A percentile compares a stretch with the other conserved stretches of the same genome.
Evolutionary conservation across 2,888 invertebrate genomes (phyloP).

Genomic region (Tachystola acroxantha): DNA sequence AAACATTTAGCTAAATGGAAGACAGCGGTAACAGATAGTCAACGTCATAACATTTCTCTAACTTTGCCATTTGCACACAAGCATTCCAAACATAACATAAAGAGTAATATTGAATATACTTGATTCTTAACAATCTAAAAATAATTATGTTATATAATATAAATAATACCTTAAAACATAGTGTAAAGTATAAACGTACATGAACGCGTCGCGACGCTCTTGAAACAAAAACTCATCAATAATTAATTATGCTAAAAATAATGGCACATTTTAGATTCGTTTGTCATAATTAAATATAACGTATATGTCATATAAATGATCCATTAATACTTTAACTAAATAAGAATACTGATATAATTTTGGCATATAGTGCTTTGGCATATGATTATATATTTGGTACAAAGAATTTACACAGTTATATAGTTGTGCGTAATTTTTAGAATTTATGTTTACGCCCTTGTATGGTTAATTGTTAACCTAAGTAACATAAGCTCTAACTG

Average conservation of each 20-base stretch:
- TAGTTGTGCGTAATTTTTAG: constrained; percentile 40
- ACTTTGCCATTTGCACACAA: constrained; percentile 17
- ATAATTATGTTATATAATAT: constrained; percentile 10
- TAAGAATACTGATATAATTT: constrained; percentile 2
- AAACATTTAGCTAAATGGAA: constrained; percentile 50
- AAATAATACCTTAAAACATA: constrained; percentile 37
- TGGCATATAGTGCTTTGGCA: constrained; percentile 15
- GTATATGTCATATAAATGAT: constrained; percentile 23
- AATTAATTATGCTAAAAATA: constrained; percentile 22
- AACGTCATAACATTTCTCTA: constrained; percentile 29
- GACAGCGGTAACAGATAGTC: constrained; percentile 49
- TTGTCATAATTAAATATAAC: neutral
- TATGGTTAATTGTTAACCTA: constrained; percentile 3
- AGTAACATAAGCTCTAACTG: neutral
- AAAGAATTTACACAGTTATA: constrained; percentile 12
- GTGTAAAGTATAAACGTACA: constrained; percentile 60
- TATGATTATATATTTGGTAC: constrained; percentile 15
- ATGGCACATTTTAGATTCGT: constrained; percentile 15
- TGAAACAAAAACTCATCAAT: constrained; percentile 54
- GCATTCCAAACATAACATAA: constrained; percentile 18
- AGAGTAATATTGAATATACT: too few species aligned
- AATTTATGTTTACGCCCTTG: constrained; percentile 20
- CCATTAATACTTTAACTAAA: constrained; percentile 4
- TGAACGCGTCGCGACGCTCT: constrained; percentile 71
- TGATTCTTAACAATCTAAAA: too few species aligned